Evolutionary conservation across 2,113 vertebrate species (phyloP), one percentile per base, ranked within the genome.

Genomic region (Trogon surrucura): DNA sequence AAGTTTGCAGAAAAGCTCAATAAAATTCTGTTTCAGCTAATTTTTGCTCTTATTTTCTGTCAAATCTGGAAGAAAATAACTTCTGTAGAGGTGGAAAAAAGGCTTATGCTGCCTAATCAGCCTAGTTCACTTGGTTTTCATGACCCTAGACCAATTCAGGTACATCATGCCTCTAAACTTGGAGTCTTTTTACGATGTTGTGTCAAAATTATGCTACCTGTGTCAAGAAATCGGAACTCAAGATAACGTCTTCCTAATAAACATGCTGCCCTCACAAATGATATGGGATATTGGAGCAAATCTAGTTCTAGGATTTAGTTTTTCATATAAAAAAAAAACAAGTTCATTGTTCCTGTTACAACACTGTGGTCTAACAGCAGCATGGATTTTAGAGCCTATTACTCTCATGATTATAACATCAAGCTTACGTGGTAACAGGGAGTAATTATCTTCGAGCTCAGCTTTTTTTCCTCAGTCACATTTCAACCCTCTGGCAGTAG

Each of bases 91-190:
- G 5, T 23, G 8, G 45, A 45, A 67, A 20, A 34, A 45, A 58
- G 16, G 0, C 1, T 8, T 13, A 1, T 18, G 4, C 5, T 74
- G 11, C 20, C 44, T 53, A 19, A 9, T 64, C 34, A 58, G 29
- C 30, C 17, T 47, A 38, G 20, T 4, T 74, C 5, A 26, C 8
- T 41, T 56, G 11, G 5, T 84, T 89, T 41, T 45, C 5, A 3
- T 51, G 57, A 79, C 11, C 44, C 20, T 13, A 50, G 16, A 30
- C 16, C n/a, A 22, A 70, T 89, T 74, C 2, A 3, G 4, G 20
- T 53, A 29, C 10, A 34, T 18, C 5, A 17, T 71, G 5, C 5
- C 5, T 74, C 17, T 72, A 60, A 91, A 74, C 18, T 6, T 72
- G 18, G 12, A 53, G 48, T 53, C 3, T 20, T 29, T 62, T 87